Percentiles rank a stretch among this genome's conserved stretches.
Conservation (phyloP, 1,140 invertebrate genomes). For the Gonioctena quinquepunctata region DNA sequence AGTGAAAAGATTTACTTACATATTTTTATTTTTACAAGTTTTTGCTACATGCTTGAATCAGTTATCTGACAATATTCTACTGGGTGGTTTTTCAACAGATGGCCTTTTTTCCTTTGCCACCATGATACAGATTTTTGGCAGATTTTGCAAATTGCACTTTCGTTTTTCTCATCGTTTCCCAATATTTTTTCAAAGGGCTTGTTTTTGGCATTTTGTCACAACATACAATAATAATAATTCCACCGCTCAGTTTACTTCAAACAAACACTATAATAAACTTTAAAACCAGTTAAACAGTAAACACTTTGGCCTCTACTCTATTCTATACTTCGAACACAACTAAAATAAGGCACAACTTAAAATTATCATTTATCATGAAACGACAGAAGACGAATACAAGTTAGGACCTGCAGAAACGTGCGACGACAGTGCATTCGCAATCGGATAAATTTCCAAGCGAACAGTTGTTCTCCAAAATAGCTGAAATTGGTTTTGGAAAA, state of each 20-base stretch:
- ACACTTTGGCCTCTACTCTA: not conserved
- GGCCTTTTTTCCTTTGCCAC: not conserved
- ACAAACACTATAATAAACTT: not conserved
- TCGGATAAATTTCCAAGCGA: not conserved
- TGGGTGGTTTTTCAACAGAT: not conserved
- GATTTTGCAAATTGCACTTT: not conserved
- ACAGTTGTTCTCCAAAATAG: too few relatives aligned
- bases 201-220: not conserved
- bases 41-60: not conserved
- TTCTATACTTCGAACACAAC: not conserved
- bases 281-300: not conserved
- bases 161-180: not conserved
- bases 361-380: not conserved
- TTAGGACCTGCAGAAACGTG: not conserved
- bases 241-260: not conserved
- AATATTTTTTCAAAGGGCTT: not conserved
- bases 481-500: not conserved
- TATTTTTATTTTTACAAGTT: not conserved
- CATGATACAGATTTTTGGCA: not conserved
- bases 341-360: not conserved
- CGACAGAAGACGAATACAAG: not conserved
- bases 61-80: not conserved
- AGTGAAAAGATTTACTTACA: not conserved
- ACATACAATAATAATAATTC: not conserved
- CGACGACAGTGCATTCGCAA: not conserved